Evolutionary conservation across 2,797 vertebrate genomes (phyloP).

Genomic region (Hypotaenidia okinawae): DNA sequence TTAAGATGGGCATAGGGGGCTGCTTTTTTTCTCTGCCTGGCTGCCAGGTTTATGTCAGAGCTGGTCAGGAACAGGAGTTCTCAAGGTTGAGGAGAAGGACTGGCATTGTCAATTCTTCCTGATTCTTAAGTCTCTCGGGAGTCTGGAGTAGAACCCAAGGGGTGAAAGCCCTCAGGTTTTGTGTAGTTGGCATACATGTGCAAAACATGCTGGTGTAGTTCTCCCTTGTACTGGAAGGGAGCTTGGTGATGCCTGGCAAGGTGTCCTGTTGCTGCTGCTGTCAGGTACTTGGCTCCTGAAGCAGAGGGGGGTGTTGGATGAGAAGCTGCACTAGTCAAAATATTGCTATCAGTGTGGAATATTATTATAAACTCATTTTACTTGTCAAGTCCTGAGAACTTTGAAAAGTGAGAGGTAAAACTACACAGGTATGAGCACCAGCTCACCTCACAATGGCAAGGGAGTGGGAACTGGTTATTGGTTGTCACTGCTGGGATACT

Average conservation of each 20-base stretch:
- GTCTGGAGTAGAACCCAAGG: neutral
- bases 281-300: neutral
- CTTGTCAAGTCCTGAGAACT: neutral
- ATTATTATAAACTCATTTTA: neutral
- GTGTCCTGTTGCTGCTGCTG: neutral
- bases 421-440: neutral
- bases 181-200: neutral
- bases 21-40: neutral
- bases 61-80: neutral
- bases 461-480: neutral
- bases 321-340: neutral
- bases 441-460: neutral
- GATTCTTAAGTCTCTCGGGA: neutral
- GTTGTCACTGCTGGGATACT: too few relatives aligned
- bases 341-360: too few relatives aligned
- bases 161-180: neutral
- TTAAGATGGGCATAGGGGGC: neutral
- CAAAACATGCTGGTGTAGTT: neutral
- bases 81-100: neutral
- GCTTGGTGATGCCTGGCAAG: neutral
- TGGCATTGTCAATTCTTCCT: neutral
- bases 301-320: neutral
- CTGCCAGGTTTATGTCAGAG: neutral
- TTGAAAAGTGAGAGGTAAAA: neutral
- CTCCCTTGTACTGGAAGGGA: accelerated